Evolutionary conservation across 2,113 vertebrate genomes (phyloP), one percentile per base, ranked within the genome.

Genomic region (Symphodus melops): DNA sequence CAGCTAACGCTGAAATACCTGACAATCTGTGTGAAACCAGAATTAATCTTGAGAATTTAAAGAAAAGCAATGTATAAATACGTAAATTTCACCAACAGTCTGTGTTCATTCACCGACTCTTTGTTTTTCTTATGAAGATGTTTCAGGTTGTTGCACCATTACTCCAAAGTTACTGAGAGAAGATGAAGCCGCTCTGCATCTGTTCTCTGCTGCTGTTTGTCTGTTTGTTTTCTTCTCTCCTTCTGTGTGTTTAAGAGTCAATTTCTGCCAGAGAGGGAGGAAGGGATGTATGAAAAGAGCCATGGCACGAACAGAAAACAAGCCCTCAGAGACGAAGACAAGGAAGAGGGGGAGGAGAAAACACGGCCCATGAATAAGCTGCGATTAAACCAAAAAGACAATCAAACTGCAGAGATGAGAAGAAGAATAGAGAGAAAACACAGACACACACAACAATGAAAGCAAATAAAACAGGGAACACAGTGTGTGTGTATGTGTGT

Each of bases 301-400:
- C 74, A 60, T 4, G 75, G 87, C 81, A 87, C 72, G 86, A 57
- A 86, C 52, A 71, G 77, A 91, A 89, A 91, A 87, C 85, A 83
- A 89, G 81, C 83, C 89, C 85, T 75, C 63, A 1, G 89, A 86
- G 88, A 87, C 61, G 16, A 73, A 23, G 68, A 66, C 46, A 56
- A 59, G 42, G 55, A 69, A 54, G 76, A 77, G 72, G 67, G 79
- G 28, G 58, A 60, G 73, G 68, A 63, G 74, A 68, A 67, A 80
- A 76, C 44, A 55, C 73, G 71, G 74, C 51, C 41, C 63, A 17
- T 79, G 59, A 79, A 81, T 84, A 84, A 86, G 82, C 85, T 66
- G 80, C 48, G 83, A 90, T 90, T 86, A 89, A 89, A 88, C 72
- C 41, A 14, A 37, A 79, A 25, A 84, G 73, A 88, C 88, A 90